Percentiles rank a stretch among this genome's conserved stretches.
phyloP scores from a whole-genome alignment of 23 tunicate genomes.

The Aplidium turbinatum region DNA sequence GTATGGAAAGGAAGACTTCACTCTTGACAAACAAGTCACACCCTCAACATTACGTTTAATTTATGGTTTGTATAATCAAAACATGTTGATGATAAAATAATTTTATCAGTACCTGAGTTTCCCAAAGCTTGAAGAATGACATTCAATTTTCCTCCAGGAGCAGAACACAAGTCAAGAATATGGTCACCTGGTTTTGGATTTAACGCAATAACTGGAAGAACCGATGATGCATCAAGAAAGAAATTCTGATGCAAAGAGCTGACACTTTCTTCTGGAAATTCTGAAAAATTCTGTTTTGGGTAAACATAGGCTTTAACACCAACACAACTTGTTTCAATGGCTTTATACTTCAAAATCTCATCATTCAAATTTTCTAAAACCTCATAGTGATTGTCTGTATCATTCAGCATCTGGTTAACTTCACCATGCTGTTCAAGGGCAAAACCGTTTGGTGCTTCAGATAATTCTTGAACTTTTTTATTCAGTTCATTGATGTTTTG shows the following conservation, averaged over 20 bases:
- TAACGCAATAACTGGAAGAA: slow-evolving; percentile 64
- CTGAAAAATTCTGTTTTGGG: slow-evolving; percentile 59
- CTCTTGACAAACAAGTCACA: too few relatives aligned
- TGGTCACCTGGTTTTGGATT: slow-evolving; percentile 56
- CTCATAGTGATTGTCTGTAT: not conserved
- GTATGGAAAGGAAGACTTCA: too few relatives aligned
- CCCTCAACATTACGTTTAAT: too few relatives aligned
- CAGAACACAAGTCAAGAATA: slow-evolving; percentile 77
- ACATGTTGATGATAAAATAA: too few relatives aligned
- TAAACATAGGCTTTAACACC: slow-evolving; percentile 62
- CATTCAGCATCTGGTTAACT: not conserved
- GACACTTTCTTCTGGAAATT: slow-evolving; percentile 25
- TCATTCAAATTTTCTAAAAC: slow-evolving; percentile 1
- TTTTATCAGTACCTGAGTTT: slow-evolving; percentile 22
- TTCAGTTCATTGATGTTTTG: not conserved
- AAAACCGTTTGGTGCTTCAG: not conserved
- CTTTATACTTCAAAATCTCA: slow-evolving; percentile 3
- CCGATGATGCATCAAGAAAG: slow-evolving; percentile 75
- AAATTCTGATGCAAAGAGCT: slow-evolving; percentile 35
- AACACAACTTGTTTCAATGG: slow-evolving; percentile 34
- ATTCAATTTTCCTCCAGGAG: slow-evolving; percentile 84
- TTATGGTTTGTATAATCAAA: too few relatives aligned
- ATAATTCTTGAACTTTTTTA: not conserved
- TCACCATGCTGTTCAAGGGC: not conserved
- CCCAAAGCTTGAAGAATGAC: slow-evolving; percentile 45